Evolutionary conservation across 2,113 vertebrate genomes (phyloP).

Genomic region (Miniopterus natalensis): DNA sequence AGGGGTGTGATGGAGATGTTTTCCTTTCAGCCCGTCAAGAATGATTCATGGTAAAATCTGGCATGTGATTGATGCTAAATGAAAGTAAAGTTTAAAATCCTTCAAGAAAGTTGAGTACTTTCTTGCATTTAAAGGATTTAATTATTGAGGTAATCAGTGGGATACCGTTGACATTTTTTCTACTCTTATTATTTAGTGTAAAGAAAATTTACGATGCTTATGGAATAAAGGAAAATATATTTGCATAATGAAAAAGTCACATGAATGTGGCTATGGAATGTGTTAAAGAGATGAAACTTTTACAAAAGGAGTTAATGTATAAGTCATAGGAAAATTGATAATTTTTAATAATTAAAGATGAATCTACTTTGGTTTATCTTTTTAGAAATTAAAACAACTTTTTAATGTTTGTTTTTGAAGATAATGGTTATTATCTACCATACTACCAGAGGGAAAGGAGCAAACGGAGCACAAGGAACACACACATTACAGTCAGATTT

Average conservation of each 20-base stretch:
- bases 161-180: neutral
- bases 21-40: neutral
- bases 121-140: neutral
- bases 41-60: neutral
- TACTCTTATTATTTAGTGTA: slow-evolving; percentile 4
- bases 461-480: slow-evolving; percentile 92
- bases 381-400: neutral
- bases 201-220: slow-evolving; percentile 29
- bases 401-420: slow-evolving; percentile 83
- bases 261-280: neutral
- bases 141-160: slow-evolving; percentile 17
- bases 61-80: neutral
- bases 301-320: neutral
- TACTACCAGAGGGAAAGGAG: slow-evolving; percentile 93
- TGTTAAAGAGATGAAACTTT: neutral
- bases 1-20: neutral
- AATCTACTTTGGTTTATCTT: neutral
- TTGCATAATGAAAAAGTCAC: neutral
- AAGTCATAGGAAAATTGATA: neutral
- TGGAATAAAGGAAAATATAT: slow-evolving; percentile 33
- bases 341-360: slow-evolving; percentile 18
- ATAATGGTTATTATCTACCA: slow-evolving; percentile 97
- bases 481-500: slow-evolving; percentile 91
- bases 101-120: neutral
- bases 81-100: slow-evolving; percentile 42